These are phyloP conservation scores for Phalera bucephala DNA, from an alignment of 2,888 invertebrate species.

Conservation along the genomic window DNA sequence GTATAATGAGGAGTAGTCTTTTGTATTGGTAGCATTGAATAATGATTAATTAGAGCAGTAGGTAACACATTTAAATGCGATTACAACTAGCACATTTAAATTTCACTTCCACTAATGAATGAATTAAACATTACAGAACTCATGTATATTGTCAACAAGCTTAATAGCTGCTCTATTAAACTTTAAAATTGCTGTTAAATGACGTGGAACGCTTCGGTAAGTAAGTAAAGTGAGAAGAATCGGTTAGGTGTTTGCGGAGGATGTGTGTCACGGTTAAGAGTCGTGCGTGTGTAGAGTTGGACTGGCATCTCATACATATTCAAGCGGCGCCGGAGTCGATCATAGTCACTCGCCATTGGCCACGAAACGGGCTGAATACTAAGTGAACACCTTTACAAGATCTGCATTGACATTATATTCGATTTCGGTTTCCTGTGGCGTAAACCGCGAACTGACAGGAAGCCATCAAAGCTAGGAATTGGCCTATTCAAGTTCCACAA, in stretches of 20 bases:
- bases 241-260: constrained; percentile 43
- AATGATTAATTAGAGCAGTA: constrained; percentile 21
- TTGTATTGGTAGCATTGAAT: constrained; percentile 34
- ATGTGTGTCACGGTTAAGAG: constrained; percentile 74
- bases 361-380: constrained; percentile 70
- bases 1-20: no score
- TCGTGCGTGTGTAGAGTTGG: constrained; percentile 57
- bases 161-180: constrained; percentile 27
- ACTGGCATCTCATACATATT: constrained; percentile 71
- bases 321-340: constrained; percentile 58
- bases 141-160: constrained; percentile 27
- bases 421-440: constrained; percentile 60
- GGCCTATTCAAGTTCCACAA: constrained; percentile 15
- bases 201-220: constrained; percentile 23
- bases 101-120: constrained; percentile 33
- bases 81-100: constrained; percentile 27
- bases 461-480: constrained; percentile 25
- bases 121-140: constrained; percentile 37
- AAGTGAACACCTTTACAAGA: constrained; percentile 59
- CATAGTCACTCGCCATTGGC: constrained; percentile 64
- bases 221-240: constrained; percentile 41
- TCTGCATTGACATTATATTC: constrained; percentile 68
- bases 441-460: constrained; percentile 39
- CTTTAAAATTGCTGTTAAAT: constrained; percentile 31
- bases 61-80: constrained; percentile 19